These are phyloP conservation scores for Eurois occulta DNA, from an alignment of 2,888 invertebrate genomes.

Conservation along the genomic window DNA sequence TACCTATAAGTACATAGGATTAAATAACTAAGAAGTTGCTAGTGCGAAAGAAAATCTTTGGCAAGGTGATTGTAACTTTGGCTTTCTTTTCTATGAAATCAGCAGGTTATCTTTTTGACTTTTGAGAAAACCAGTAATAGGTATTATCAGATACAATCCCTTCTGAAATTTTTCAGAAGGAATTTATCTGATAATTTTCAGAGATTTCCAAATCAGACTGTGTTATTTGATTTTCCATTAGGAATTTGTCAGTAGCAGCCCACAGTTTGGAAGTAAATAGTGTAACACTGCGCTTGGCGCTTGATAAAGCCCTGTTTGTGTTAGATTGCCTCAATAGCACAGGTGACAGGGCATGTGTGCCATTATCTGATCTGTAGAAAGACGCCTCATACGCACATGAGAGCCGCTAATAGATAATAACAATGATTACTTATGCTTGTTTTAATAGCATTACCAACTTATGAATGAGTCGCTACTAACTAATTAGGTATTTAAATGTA, in stretches of 20 bases:
- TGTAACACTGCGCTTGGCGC: not conserved
- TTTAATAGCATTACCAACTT: constrained; percentile 13
- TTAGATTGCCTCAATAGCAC: not conserved
- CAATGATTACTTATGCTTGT: constrained; percentile 3
- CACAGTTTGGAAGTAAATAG: not conserved
- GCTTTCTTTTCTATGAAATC: not conserved
- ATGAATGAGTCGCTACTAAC: constrained; percentile 29
- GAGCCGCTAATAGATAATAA: not conserved
- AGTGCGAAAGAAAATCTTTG: not conserved
- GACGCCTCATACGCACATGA: not conserved
- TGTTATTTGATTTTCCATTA: not conserved
- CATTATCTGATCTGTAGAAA: not conserved
- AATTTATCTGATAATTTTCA: too few relatives aligned
- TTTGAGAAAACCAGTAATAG: not conserved
- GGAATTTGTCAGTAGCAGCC: not conserved
- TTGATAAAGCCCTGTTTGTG: not conserved
- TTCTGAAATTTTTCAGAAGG: too few relatives aligned
- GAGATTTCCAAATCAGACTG: not conserved
- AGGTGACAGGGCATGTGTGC: not conserved
- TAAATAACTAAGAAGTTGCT: not conserved
- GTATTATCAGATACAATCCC: not conserved
- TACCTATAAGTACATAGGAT: not conserved
- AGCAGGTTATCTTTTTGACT: not conserved
- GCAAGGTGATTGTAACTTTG: not conserved
- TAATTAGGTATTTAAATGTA: constrained; percentile 51